These are phyloP conservation scores for Apostichopus leukothele DNA, from an alignment of 53 echinoderm and acorn worm genomes.

Conservation along the genomic window DNA sequence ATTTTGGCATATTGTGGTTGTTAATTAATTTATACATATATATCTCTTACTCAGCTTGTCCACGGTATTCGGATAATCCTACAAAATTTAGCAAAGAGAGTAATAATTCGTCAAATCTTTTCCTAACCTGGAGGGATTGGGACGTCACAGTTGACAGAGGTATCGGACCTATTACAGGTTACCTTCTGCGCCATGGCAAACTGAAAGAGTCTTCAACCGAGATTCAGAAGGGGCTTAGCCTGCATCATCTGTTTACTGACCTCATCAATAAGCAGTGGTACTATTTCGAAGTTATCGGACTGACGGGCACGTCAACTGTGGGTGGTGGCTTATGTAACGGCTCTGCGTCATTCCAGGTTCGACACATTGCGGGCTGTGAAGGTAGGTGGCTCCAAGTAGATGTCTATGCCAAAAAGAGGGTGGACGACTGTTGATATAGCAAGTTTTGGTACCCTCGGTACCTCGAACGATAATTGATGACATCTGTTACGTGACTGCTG, in stretches of 20 bases:
- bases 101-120: background rate
- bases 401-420: no score
- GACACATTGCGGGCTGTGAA: background rate
- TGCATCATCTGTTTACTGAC: background rate
- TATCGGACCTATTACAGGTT: slow-evolving; percentile 1
- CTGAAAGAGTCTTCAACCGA: background rate
- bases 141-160: slow-evolving; percentile 2
- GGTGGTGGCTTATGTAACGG: background rate
- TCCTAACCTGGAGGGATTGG: slow-evolving; percentile 1
- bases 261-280: background rate
- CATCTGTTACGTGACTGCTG: no score
- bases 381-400: background rate
- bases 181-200: background rate
- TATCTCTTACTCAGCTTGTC: background rate
- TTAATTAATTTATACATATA: no score
- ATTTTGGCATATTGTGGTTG: background rate
- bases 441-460: no score
- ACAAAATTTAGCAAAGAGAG: background rate
- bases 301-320: background rate
- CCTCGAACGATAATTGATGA: no score
- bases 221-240: background rate
- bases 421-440: no score
- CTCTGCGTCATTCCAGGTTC: background rate
- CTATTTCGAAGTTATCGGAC: background rate
- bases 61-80: background rate